Evolutionary conservation across 2,797 vertebrate species (phyloP).

Genomic region (Labroides dimidiatus): DNA sequence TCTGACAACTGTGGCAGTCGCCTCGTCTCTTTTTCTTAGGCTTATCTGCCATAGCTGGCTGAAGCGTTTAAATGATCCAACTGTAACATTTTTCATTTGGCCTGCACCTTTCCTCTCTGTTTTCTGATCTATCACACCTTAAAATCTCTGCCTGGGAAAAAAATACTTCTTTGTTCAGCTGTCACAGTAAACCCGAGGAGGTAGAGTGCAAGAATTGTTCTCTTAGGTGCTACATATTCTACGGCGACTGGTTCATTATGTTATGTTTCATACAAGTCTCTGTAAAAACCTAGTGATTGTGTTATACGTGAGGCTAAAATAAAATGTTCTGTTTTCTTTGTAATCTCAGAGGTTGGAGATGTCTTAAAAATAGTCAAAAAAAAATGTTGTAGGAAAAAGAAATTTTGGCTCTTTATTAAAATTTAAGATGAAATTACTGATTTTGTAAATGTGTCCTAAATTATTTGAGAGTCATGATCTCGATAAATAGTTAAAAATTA

Average conservation of each 20-base stretch:
- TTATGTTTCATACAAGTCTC: neutral
- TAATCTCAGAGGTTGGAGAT: too few species aligned
- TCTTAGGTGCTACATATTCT: neutral
- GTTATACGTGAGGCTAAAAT: neutral
- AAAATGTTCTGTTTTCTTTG: neutral
- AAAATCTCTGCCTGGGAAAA: neutral
- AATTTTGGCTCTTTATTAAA: too few species aligned
- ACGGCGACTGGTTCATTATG: neutral
- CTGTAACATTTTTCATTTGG: constrained; percentile 32
- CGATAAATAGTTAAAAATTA: too few species aligned
- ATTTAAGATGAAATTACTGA: too few species aligned
- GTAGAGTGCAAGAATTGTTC: neutral
- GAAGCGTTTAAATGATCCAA: constrained; percentile 46
- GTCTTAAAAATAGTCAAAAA: too few species aligned
- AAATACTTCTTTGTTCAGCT: neutral
- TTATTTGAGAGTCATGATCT: too few species aligned
- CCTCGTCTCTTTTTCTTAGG: constrained; percentile 29
- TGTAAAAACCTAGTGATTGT: neutral
- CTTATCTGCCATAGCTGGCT: constrained; percentile 42
- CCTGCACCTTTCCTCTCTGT: constrained; percentile 16
- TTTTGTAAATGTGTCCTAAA: too few species aligned
- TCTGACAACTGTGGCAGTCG: constrained; percentile 46
- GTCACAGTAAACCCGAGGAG: neutral
- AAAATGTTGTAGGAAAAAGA: too few species aligned
- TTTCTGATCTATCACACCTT: constrained; percentile 19